Percentiles rank a stretch among this genome's conserved stretches.
Evolutionary conservation across 2,797 vertebrate species (phyloP).

Genomic region (Vultur gryphus): DNA sequence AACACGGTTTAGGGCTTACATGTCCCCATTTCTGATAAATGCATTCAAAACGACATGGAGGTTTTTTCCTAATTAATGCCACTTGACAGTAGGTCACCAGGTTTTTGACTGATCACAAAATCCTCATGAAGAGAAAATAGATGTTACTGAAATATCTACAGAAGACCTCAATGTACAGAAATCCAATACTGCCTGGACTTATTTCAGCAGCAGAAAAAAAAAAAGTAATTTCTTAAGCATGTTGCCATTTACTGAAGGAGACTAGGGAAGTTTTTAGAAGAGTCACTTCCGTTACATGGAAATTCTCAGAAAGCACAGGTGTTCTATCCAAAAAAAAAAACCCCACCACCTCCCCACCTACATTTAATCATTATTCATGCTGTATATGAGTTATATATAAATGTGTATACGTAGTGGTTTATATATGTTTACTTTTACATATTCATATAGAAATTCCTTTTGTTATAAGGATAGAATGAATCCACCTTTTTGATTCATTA

Average conservation of each 20-base stretch:
- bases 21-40: background rate
- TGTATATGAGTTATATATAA: background rate
- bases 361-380: background rate
- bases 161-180: background rate
- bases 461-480: background rate
- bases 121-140: background rate
- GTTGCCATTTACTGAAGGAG: background rate
- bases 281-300: background rate
- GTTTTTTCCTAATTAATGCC: background rate
- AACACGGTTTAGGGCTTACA: background rate
- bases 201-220: background rate
- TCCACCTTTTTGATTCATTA: background rate
- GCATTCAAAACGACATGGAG: rapidly evolving
- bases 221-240: background rate
- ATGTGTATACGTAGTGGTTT: background rate
- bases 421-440: background rate
- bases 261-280: background rate
- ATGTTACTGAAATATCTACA: background rate
- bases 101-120: background rate
- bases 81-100: background rate
- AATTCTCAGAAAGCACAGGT: background rate
- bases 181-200: background rate
- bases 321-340: background rate
- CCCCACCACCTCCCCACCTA: background rate
- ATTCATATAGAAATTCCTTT: background rate